Conservation (phyloP, 2,113 vertebrate species). For the Ammodramus savannarum region DNA sequence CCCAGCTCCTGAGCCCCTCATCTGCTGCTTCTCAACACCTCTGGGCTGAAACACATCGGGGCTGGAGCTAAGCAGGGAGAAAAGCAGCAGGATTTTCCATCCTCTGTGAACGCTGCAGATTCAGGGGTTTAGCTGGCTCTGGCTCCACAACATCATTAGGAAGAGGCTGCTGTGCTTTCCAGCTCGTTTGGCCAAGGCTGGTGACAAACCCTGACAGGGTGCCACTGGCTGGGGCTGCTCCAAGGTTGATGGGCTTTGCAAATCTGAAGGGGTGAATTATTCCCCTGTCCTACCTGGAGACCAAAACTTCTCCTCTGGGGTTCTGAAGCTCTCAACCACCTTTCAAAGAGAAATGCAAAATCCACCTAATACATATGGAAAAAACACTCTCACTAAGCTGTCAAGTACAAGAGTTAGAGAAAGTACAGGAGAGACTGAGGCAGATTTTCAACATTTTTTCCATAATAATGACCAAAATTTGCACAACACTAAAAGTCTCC, state of each 20-base stretch:
- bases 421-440: not conserved
- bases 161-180: constrained; percentile 12
- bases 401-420: constrained; percentile 7
- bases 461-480: constrained; percentile 62
- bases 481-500: constrained; percentile 65
- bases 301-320: not conserved
- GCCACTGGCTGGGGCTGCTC: not conserved
- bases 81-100: not conserved
- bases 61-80: not conserved
- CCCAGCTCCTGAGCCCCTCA: not conserved
- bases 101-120: not conserved
- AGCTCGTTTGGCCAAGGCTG: constrained; percentile 49
- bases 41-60: not conserved
- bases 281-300: not conserved
- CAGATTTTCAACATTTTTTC: constrained; percentile 4
- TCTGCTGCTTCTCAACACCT: not conserved
- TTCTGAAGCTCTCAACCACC: not conserved
- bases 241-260: constrained; percentile 37
- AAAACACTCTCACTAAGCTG: not conserved
- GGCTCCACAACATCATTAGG: constrained; percentile 3
- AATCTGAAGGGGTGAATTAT: not conserved
- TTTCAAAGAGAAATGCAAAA: constrained; percentile 15
- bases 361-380: constrained; percentile 5
- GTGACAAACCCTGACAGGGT: constrained; percentile 20
- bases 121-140: constrained; percentile 16